These are phyloP conservation scores for Leptinotarsa peninsularis DNA, from an alignment of 2,888 invertebrate genomes.

Conservation along the genomic window DNA sequence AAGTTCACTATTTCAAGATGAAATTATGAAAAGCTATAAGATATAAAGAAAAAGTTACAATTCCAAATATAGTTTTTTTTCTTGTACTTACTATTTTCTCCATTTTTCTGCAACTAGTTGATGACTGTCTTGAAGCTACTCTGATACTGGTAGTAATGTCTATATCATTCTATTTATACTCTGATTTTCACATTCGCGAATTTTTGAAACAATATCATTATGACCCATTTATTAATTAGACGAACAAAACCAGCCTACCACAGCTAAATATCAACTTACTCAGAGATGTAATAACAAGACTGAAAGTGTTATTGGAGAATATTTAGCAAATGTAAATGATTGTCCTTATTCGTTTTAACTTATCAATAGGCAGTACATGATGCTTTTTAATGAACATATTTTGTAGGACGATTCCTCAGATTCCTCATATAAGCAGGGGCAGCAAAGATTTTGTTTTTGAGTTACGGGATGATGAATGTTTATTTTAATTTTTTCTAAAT, in stretches of 20 bases:
- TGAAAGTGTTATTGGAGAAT: not conserved
- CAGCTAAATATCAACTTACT: slow-evolving; percentile 21
- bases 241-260: slow-evolving; percentile 22
- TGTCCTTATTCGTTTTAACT: too few relatives aligned
- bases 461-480: too few relatives aligned
- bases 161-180: slow-evolving; percentile 6
- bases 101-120: slow-evolving; percentile 4
- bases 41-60: not conserved
- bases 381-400: too few relatives aligned
- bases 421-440: too few relatives aligned
- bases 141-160: not conserved
- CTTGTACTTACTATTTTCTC: not conserved
- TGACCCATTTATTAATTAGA: slow-evolving; percentile 28
- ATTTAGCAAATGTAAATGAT: not conserved
- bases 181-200: not conserved
- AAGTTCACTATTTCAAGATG: too few relatives aligned
- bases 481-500: too few relatives aligned
- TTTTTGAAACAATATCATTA: slow-evolving; percentile 16
- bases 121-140: not conserved
- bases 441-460: too few relatives aligned
- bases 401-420: too few relatives aligned
- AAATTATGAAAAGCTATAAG: not conserved
- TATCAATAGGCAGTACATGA: too few relatives aligned
- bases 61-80: not conserved
- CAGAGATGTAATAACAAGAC: slow-evolving; percentile 12